Conservation (phyloP, 2,797 vertebrate genomes). For the Mus spretus region DNA sequence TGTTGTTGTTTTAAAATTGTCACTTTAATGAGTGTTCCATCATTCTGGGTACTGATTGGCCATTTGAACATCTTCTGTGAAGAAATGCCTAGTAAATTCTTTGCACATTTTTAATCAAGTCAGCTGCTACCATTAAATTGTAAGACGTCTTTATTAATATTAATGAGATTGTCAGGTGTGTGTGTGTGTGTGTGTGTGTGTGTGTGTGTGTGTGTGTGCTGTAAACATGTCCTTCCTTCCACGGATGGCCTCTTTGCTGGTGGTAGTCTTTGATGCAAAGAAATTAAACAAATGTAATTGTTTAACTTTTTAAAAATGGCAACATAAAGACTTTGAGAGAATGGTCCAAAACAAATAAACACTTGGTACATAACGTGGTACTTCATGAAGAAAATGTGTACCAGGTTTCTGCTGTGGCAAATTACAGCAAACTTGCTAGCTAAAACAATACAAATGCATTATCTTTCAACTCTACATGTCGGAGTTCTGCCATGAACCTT, state of each 20-base stretch:
- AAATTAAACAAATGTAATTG: constrained; percentile 49
- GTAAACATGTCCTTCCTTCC: constrained; percentile 37
- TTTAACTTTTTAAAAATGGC: constrained; percentile 49
- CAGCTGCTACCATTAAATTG: background rate
- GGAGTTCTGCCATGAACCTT: constrained; percentile 28
- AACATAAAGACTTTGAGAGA: constrained; percentile 39
- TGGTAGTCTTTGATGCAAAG: constrained; percentile 11
- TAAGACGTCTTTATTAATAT: constrained; percentile 44
- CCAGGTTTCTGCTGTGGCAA: background rate
- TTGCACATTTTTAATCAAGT: background rate
- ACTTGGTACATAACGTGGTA: constrained; percentile 28
- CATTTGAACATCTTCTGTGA: constrained; percentile 19
- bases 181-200: background rate
- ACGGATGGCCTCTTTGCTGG: constrained; percentile 33
- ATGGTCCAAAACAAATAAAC: constrained; percentile 39
- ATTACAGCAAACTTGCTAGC: constrained; percentile 6
- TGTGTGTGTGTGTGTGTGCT: background rate
- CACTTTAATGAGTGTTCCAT: background rate
- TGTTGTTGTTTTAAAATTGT: constrained; percentile 23
- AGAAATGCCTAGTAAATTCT: constrained; percentile 32
- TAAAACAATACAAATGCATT: constrained; percentile 19
- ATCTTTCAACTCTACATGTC: background rate
- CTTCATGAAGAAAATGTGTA: background rate
- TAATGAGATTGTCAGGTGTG: background rate
- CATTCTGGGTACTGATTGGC: background rate